Conservation (phyloP, 1,140 invertebrate genomes). For the Drosophila prosaltans region DNA sequence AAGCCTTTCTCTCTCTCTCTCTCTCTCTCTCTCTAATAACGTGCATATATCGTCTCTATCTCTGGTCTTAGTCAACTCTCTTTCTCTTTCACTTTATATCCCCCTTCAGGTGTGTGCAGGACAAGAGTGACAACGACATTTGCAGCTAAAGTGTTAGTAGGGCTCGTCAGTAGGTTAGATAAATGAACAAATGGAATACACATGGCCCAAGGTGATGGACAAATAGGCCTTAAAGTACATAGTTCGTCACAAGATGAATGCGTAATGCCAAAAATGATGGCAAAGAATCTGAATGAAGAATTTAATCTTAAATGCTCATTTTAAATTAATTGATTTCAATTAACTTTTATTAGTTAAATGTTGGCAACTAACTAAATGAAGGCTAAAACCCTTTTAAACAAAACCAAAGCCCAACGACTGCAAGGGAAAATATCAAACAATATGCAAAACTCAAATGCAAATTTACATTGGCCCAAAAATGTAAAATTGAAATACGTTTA, state of each 20-base stretch:
- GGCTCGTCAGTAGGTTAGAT: slow-evolving; percentile 14
- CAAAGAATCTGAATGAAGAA: not conserved
- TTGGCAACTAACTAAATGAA: slow-evolving; percentile 5
- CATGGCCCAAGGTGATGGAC: not conserved
- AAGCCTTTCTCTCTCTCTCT: not conserved
- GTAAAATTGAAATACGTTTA: slow-evolving; percentile 26
- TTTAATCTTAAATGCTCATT: not conserved
- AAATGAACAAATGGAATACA: slow-evolving; percentile 2
- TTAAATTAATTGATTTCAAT: slow-evolving; percentile 8
- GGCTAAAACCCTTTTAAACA: not conserved
- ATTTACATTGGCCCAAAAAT: slow-evolving; percentile 13
- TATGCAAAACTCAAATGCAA: slow-evolving; percentile 3
- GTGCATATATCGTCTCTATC: slow-evolving; percentile 5
- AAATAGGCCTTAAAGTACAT: not conserved
- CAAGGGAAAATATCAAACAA: slow-evolving; percentile 5
- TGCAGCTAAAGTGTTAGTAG: slow-evolving; percentile 19
- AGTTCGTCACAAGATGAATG: not conserved
- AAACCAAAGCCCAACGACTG: not conserved
- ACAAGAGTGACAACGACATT: slow-evolving; percentile 11
- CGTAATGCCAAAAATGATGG: not conserved
- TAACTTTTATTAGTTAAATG: not conserved
- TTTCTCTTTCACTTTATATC: not conserved
- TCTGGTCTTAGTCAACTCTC: not conserved
- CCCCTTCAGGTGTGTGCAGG: not conserved
- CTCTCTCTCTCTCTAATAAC: slow-evolving; percentile 1